phyloP scores from a whole-genome alignment of 1,140 invertebrate species.

The Solen grandis region DNA sequence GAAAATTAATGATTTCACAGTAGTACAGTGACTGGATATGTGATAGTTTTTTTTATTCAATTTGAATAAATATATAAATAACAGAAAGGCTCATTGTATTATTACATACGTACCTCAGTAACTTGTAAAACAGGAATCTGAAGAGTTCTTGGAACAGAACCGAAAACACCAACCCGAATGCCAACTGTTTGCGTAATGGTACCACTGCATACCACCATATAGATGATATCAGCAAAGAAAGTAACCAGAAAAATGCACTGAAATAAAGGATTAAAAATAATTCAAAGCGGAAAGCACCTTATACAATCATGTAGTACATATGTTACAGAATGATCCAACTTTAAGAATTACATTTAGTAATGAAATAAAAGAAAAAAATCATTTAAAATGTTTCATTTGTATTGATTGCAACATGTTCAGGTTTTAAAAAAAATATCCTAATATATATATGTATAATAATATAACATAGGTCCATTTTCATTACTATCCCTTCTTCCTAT shows the following conservation, averaged over 20 bases:
- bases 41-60: too few relatives aligned
- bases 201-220: conserved; percentile 92
- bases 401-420: too few relatives aligned
- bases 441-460: background rate
- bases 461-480: background rate
- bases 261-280: conserved; percentile 69
- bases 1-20: too few relatives aligned
- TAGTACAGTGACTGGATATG: too few relatives aligned
- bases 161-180: conserved; percentile 94
- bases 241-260: conserved; percentile 97
- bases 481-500: background rate
- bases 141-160: conserved; percentile 89
- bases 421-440: background rate
- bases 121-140: conserved; percentile 82
- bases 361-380: too few relatives aligned
- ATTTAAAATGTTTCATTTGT: too few relatives aligned
- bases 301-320: too few relatives aligned
- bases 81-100: too few relatives aligned
- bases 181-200: conserved; percentile 88
- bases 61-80: too few relatives aligned
- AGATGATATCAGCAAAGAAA: conserved; percentile 94
- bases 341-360: too few relatives aligned
- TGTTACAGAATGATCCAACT: too few relatives aligned
- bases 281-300: too few relatives aligned
- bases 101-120: conserved; percentile 76